Base-by-base conservation (phyloP, 2,888 invertebrate genomes). In the Drosophila fulvimacula region DNA sequence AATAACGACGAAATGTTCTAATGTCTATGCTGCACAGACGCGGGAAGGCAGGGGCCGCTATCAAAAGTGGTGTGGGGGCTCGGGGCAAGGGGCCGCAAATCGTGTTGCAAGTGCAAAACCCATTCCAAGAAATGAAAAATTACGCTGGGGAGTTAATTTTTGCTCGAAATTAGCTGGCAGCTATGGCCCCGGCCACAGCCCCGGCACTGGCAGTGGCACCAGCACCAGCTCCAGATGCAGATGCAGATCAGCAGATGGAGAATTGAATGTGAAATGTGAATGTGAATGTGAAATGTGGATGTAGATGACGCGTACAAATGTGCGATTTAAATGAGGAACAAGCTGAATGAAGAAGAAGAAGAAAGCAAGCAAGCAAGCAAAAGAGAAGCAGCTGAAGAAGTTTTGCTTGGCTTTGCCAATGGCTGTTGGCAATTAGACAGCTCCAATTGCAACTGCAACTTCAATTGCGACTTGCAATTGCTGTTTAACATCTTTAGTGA, bases 91-190 rank as follows among this genome's bases (percentile, higher is more conserved):
- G 48, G 58, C 56, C 41, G 49, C 61, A 73, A 72, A 69, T 82
- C 69, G 88, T 79, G 80, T 76, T 48, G 53, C 63, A 39, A 73
- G 69, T 53, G 51, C 48, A 73, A 78, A 81, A 73, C 71, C 69
- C 74, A 81, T 89, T 89, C 88, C 74, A 60, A 84, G 89, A 84
- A 84, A 89, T 87, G 89, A 87, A 87, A 89, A 84, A 84, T 84
- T 89, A 87, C 79, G 76, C 79, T 89, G 70, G 82, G 70, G 84
- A 84, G 84, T 84, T 87, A 84, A 84, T 89, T 84, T 83, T 73
- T 64, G 69, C 55, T 70, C 76, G 72, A 89, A 84, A 84, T 84
- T 89, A 84, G 89, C 83, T 87, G 89, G 57, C 89, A 89, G 84
- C 84, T 53, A 78, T 74, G 52, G 67, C 76, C 62, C 71, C 69